Evolutionary conservation across 2,797 vertebrate genomes (phyloP), one percentile per base, ranked within the genome.

Genomic region (Borostomias antarcticus): DNA sequence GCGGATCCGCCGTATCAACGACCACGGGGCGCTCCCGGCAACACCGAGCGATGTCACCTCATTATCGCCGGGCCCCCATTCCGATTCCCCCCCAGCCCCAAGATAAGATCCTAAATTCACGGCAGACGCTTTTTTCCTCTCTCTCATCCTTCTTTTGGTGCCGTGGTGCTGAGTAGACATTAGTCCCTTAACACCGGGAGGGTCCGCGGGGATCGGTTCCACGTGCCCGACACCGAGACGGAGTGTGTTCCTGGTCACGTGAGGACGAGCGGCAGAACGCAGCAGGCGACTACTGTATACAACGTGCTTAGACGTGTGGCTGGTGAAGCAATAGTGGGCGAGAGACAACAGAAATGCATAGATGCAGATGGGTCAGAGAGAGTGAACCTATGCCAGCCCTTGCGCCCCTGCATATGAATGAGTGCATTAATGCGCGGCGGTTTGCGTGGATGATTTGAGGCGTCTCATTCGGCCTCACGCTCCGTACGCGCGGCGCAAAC

Each of bases 401-500:
- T 1, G 29, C 5, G 53, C 33, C 33, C 5, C 3, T 40, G 23
- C 37, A 57, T 32, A 57, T 57, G 54, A 19, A 33, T 59, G 35
- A 28, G 25, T 23, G 17, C 58, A 59, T 43, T 43, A 43, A 37
- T 35, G 26, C 13, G 13, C 32, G 8, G 4, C 11, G 23, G 33
- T 35, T 40, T 23, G 21, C 21, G 58, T 5, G 26, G 5, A 59
- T 40, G 23, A n/a, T n/a, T n/a, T n/a, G 15, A 28, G 23, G 43
- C 7, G 40, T 59, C 35, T 25, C 35, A 59, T 43, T 59, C 57
- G 26, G 13, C 3, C 35, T 43, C 57, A 59, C 21, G 33, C 28
- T n/a, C n/a, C 4, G 53, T 15, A 28, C 54, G 21, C n/a, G n/a
- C n/a, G n/a, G n/a, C n/a, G n/a, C n/a, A n/a, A n/a, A n/a, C n/a